phyloP scores from a whole-genome alignment of 2,888 invertebrate genomes.

The Drosophila seclusa region DNA sequence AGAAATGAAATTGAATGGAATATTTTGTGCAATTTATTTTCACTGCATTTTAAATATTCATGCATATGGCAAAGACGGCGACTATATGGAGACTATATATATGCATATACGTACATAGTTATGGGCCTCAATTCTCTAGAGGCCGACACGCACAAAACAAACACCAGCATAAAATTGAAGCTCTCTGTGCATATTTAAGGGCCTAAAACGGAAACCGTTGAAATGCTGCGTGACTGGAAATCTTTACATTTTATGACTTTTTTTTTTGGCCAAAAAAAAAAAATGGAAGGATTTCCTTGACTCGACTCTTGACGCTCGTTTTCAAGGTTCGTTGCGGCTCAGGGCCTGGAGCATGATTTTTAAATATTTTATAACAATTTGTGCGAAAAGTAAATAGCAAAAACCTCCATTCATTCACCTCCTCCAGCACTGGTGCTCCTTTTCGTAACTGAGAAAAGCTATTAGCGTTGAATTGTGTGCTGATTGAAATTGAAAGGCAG shows the following conservation, averaged over 20 bases:
- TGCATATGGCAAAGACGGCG: conserved; percentile 30
- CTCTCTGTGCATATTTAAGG: conserved; percentile 62
- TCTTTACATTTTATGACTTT: conserved; percentile 41
- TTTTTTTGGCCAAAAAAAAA: conserved; percentile 1
- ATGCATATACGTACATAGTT: conserved; percentile 29
- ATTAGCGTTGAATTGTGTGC: conserved; percentile 56
- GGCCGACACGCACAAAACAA: conserved; percentile 18
- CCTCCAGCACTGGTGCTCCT: conserved; percentile 5
- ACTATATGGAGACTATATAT: conserved; percentile 10
- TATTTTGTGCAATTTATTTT: conserved; percentile 66
- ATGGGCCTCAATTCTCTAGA: conserved; percentile 52
- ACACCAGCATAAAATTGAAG: conserved; percentile 34
- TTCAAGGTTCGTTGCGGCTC: conserved; percentile 55
- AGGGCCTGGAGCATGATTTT: conserved; percentile 59
- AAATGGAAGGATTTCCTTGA: conserved; percentile 22
- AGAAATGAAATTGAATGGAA: conserved; percentile 70
- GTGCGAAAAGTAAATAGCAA: conserved; percentile 67
- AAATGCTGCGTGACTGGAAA: conserved; percentile 45
- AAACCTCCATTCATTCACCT: conserved; percentile 1
- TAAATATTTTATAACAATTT: conserved; percentile 75
- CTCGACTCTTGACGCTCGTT: conserved; percentile 20
- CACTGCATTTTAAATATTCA: conserved; percentile 75
- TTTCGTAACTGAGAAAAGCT: conserved; percentile 47
- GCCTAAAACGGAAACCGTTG: conserved; percentile 33
- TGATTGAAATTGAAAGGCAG: conserved; percentile 65